Conservation (phyloP, 2,888 invertebrate genomes). For the Drosophila parthenogenetica region DNA sequence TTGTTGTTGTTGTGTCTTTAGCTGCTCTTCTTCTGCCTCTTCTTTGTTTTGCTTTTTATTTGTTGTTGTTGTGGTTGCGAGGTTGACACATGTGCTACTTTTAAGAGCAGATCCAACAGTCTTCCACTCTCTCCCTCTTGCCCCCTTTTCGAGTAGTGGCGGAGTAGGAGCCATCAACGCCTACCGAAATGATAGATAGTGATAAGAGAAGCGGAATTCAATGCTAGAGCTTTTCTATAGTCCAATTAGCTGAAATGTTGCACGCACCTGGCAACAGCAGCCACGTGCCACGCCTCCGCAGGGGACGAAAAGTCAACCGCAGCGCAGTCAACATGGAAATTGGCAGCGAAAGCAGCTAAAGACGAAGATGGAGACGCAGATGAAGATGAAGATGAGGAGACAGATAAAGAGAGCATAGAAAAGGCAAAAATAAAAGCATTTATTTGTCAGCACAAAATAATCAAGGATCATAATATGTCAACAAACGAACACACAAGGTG, state of each 20-base stretch:
- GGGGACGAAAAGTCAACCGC: slow-evolving; percentile 24
- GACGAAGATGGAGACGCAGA: slow-evolving; percentile 29
- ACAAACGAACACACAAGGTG: slow-evolving; percentile 52
- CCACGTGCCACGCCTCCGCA: slow-evolving; percentile 21
- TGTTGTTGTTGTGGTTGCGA: slow-evolving; percentile 31
- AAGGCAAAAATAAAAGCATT: slow-evolving; percentile 66
- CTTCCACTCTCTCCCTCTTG: neutral
- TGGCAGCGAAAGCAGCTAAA: slow-evolving; percentile 23
- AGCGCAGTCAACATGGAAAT: slow-evolving; percentile 38
- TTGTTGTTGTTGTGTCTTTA: slow-evolving; percentile 30
- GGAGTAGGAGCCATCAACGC: slow-evolving; percentile 27
- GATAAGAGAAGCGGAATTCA: slow-evolving; percentile 27
- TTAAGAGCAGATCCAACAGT: slow-evolving; percentile 1
- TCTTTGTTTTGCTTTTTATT: slow-evolving; percentile 17
- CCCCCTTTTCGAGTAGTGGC: neutral
- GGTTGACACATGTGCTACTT: slow-evolving; percentile 38
- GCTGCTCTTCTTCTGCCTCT: slow-evolving; percentile 16
- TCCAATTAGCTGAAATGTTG: slow-evolving; percentile 51
- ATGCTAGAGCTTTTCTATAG: slow-evolving; percentile 29
- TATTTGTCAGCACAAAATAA: slow-evolving; percentile 79
- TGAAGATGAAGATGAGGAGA: slow-evolving; percentile 33
- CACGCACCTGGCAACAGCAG: slow-evolving; percentile 51
- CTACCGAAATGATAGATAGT: slow-evolving; percentile 31
- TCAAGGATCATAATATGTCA: slow-evolving; percentile 80
- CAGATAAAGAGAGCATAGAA: slow-evolving; percentile 27